Evolutionary conservation across 2,888 invertebrate genomes (phyloP), one percentile per base, ranked within the genome.

Genomic region (Didymodactylos carnosus): DNA sequence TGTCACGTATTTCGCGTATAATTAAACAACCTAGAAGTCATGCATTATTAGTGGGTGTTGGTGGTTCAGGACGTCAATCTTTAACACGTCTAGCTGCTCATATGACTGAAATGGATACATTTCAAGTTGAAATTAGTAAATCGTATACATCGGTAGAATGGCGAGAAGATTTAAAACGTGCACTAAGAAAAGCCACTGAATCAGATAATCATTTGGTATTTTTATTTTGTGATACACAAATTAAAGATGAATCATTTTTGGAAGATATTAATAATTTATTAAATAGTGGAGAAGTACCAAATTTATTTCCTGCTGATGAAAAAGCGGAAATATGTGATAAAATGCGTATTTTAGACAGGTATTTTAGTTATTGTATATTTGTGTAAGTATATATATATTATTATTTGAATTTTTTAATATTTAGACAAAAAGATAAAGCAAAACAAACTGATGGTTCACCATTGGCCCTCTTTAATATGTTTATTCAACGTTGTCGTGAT

Each of bases 281-380:
- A 69, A 94, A 93, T 82, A 90, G 91, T 0, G 94, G 94, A 4
- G 94, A 94, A 86, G 91, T 94, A 0, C 94, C 94, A 0, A 94
- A 93, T 83, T 86, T 94, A 72, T 94, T 91, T 80, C 86, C 86
- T 14, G 84, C 87, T 8, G 94, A 94, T 78, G 94, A 94, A 80
- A 91, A 90, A 81, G 87, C 89, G 4, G 94, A 94, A 80, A 86
- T 94, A 40, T 91, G 90, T 82, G 94, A 94, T 80, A 94, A 91
- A 84, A 94, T 94, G 92, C 86, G 91, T 79, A 86, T 85, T 43
- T 87, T 94, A 74, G 95, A 94, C 82, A 88, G 62, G 92, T 76
- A 92, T 62, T 19, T 35, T 2, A 1, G 6, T 35, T 35, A n/a
- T n/a, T n/a, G n/a, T n/a, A n/a, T n/a, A n/a, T n/a, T n/a, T n/a